Evolutionary conservation across 1,140 invertebrate genomes (phyloP).

Genomic region (Drepana arcuata): DNA sequence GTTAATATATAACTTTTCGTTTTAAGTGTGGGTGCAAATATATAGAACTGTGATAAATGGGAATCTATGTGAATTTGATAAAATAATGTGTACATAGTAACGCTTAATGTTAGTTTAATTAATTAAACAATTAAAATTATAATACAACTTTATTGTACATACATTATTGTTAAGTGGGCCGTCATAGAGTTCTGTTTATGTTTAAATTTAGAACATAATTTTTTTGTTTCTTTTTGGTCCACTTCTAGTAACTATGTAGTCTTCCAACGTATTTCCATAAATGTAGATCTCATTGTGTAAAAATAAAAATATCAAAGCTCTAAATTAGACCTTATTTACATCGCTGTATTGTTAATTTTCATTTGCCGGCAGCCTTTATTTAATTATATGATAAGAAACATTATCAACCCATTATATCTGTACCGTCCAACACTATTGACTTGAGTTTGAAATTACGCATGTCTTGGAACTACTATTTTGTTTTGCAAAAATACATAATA

Average conservation of each 20-base stretch:
- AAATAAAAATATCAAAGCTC: constrained; percentile 6
- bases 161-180: no score
- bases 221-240: constrained; percentile 8
- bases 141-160: neutral
- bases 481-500: no score
- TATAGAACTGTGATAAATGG: constrained; percentile 52
- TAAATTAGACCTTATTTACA: neutral
- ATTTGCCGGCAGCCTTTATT: neutral
- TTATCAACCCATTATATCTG: no score
- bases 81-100: neutral
- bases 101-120: no score
- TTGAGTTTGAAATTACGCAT: no score
- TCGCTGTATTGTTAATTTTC: neutral
- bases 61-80: constrained; percentile 49
- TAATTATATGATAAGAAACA: no score
- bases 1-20: no score
- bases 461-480: no score
- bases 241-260: constrained; percentile 17
- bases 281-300: constrained; percentile 22
- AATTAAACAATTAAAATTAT: no score
- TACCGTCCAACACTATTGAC: no score
- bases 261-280: constrained; percentile 21
- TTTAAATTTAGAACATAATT: no score
- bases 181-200: no score
- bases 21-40: constrained; percentile 34